phyloP scores from a whole-genome alignment of 2,113 vertebrate species.

The Varanus salvator region DNA sequence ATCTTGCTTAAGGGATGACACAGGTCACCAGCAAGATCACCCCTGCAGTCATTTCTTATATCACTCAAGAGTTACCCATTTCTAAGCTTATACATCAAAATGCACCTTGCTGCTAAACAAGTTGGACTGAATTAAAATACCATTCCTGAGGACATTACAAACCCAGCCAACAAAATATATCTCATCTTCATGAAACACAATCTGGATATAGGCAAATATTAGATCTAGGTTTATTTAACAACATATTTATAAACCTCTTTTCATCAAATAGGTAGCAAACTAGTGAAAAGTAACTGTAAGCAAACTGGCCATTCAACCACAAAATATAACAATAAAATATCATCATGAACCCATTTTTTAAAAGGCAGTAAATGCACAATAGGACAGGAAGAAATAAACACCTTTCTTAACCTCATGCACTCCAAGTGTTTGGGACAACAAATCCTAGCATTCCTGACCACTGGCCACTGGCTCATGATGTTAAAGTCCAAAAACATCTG shows the following conservation, averaged over 20 bases:
- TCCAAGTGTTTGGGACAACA: neutral
- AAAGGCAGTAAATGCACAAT: neutral
- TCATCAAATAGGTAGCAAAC: neutral
- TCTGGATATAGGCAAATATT: neutral
- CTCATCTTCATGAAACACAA: constrained; percentile 6
- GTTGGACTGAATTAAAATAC: neutral
- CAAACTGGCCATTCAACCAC: neutral
- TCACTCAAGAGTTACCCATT: constrained; percentile 33
- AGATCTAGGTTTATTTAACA: neutral
- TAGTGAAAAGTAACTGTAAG: neutral
- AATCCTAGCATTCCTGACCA: neutral
- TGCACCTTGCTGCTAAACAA: neutral
- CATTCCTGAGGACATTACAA: neutral
- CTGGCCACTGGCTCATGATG: neutral
- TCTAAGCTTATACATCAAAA: neutral
- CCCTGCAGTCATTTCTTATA: constrained; percentile 47
- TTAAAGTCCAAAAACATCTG: neutral
- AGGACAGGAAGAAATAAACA: neutral
- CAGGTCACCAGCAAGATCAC: constrained; percentile 59
- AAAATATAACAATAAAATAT: neutral
- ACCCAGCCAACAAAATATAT: neutral
- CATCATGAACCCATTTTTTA: neutral
- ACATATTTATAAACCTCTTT: constrained; percentile 1
- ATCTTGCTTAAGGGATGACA: constrained; percentile 63
- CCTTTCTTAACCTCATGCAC: neutral